Conservation (phyloP, 2,113 vertebrate genomes). For the Geococcyx californianus region DNA sequence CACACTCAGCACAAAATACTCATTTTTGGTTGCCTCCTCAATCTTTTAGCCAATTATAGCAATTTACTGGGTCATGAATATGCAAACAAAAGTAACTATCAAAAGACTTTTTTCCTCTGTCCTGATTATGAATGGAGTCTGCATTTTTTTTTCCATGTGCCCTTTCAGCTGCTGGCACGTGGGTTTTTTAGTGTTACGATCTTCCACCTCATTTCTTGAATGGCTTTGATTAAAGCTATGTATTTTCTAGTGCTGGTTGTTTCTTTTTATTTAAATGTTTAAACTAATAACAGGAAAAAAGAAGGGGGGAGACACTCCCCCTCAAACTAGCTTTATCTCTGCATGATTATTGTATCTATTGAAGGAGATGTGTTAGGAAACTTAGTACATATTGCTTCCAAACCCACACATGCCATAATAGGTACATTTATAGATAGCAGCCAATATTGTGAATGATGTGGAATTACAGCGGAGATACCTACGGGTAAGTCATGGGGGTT, state of each 20-base stretch:
- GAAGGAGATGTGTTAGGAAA: not conserved
- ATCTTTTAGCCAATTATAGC: conserved; percentile 64
- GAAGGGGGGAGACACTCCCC: rapidly evolving
- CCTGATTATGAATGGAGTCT: conserved; percentile 46
- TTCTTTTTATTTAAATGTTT: not conserved
- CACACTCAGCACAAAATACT: conserved; percentile 19
- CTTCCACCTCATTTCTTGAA: not conserved
- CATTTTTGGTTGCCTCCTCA: conserved; percentile 41
- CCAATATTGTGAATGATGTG: not conserved
- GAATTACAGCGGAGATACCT: not conserved
- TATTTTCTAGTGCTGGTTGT: not conserved
- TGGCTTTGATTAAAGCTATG: conserved; percentile 29
- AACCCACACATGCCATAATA: not conserved
- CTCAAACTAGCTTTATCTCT: not conserved
- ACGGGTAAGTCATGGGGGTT: not conserved
- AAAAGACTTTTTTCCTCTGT: conserved; percentile 36
- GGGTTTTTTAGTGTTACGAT: conserved; percentile 28
- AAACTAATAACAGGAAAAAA: not conserved
- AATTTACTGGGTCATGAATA: conserved; percentile 70
- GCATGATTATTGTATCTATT: not conserved
- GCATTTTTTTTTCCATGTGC: conserved; percentile 34
- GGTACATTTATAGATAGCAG: not conserved
- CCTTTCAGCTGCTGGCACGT: conserved; percentile 44
- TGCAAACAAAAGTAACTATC: conserved; percentile 62
- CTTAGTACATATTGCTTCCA: not conserved